Conservation (phyloP, 2,113 vertebrate genomes). For the Megaptera novaeangliae region DNA sequence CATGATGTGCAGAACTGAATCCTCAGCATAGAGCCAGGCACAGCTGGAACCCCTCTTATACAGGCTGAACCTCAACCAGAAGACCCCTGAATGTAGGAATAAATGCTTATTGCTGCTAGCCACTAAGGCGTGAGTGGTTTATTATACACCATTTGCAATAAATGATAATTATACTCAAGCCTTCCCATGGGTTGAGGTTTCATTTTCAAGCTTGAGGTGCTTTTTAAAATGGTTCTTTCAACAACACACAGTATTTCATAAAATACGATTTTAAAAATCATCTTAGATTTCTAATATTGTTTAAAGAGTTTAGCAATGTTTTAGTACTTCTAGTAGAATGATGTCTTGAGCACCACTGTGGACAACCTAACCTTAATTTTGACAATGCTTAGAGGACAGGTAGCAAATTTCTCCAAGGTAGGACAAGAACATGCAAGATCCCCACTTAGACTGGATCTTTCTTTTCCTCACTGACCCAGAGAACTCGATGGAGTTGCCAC, state of each 20-base stretch:
- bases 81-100: background rate
- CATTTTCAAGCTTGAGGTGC: background rate
- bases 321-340: background rate
- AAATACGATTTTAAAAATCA: background rate
- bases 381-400: background rate
- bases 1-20: background rate
- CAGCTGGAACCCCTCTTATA: background rate
- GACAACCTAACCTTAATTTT: background rate
- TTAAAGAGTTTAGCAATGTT: background rate
- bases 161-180: background rate
- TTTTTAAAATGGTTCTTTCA: background rate
- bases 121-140: background rate
- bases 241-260: background rate
- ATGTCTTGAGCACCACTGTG: background rate
- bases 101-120: background rate
- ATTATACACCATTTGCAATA: background rate
- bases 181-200: background rate
- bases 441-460: background rate
- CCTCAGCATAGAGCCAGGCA: background rate
- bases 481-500: background rate
- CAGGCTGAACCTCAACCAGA: background rate
- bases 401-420: background rate
- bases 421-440: background rate
- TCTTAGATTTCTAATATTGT: background rate
- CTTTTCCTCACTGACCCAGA: background rate